phyloP scores from a whole-genome alignment of 2,888 invertebrate species.

The Diabrotica balteata region DNA sequence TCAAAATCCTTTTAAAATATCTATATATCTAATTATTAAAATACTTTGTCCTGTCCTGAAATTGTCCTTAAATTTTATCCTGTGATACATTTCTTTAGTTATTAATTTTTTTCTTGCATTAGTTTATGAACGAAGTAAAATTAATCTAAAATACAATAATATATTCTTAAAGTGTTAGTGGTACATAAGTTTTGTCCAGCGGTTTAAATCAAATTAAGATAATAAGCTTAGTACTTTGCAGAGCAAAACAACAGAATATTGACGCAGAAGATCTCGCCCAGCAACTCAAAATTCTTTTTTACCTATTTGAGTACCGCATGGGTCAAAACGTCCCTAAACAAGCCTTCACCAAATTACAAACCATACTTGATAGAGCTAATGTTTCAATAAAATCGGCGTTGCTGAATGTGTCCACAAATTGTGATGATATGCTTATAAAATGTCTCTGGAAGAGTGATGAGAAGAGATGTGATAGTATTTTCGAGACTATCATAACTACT shows the following conservation, averaged over 20 bases:
- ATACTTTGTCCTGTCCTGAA: too few relatives aligned
- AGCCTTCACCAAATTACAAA: constrained; percentile 37
- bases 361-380: constrained; percentile 41
- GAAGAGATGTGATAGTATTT: constrained; percentile 49
- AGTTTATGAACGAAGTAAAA: too few relatives aligned
- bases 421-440: constrained; percentile 44
- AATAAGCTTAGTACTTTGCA: background rate
- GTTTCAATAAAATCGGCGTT: constrained; percentile 33
- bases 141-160: too few relatives aligned
- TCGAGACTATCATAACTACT: constrained; percentile 48
- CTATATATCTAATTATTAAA: too few relatives aligned
- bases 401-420: constrained; percentile 42
- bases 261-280: constrained; percentile 8
- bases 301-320: constrained; percentile 6
- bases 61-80: too few relatives aligned
- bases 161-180: too few relatives aligned
- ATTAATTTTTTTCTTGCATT: too few relatives aligned
- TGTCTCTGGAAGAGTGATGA: constrained; percentile 54
- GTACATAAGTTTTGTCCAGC: too few relatives aligned
- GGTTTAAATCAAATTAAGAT: too few relatives aligned
- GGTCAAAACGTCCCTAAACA: constrained; percentile 20
- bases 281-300: constrained; percentile 15
- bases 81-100: too few relatives aligned
- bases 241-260: background rate
- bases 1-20: too few relatives aligned